These are phyloP conservation scores for Caradrina clavipalpis DNA, from an alignment of 2,888 invertebrate species.

Conservation along the genomic window DNA sequence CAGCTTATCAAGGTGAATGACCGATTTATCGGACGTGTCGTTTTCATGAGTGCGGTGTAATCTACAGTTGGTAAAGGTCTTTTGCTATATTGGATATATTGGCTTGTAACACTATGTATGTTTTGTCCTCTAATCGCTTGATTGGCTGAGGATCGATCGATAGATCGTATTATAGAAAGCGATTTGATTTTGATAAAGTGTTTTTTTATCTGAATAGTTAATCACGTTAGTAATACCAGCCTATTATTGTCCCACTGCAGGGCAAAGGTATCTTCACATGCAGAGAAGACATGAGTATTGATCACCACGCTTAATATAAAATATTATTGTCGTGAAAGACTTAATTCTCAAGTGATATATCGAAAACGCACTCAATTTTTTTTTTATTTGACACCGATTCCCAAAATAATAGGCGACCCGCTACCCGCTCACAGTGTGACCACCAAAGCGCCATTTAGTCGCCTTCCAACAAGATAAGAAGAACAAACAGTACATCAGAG, in stretches of 20 bases:
- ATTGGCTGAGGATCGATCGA: too few species aligned
- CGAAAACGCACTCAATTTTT: not conserved
- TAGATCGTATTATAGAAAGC: not conserved
- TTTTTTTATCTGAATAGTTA: too few species aligned
- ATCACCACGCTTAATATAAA: not conserved
- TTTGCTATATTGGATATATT: slow-evolving; percentile 1
- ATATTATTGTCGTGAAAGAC: not conserved
- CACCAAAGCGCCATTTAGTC: slow-evolving; percentile 54
- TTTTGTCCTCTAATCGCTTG: not conserved
- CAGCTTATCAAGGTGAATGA: slow-evolving; percentile 51
- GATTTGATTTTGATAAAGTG: not conserved
- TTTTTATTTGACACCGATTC: not conserved
- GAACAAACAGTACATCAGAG: slow-evolving; percentile 66
- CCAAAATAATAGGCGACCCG: slow-evolving; percentile 16
- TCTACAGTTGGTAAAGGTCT: slow-evolving; percentile 21
- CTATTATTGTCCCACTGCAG: too few species aligned
- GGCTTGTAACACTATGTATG: not conserved
- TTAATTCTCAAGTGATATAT: not conserved
- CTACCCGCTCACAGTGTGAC: slow-evolving; percentile 29
- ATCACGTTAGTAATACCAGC: too few species aligned
- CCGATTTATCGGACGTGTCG: slow-evolving; percentile 30
- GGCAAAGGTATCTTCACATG: too few species aligned
- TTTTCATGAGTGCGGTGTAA: slow-evolving; percentile 14
- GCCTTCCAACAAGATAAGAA: slow-evolving; percentile 69
- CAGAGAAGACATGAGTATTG: too few species aligned